Evolutionary conservation across 2,113 vertebrate species (phyloP).

Genomic region (Platycercus adscitus): DNA sequence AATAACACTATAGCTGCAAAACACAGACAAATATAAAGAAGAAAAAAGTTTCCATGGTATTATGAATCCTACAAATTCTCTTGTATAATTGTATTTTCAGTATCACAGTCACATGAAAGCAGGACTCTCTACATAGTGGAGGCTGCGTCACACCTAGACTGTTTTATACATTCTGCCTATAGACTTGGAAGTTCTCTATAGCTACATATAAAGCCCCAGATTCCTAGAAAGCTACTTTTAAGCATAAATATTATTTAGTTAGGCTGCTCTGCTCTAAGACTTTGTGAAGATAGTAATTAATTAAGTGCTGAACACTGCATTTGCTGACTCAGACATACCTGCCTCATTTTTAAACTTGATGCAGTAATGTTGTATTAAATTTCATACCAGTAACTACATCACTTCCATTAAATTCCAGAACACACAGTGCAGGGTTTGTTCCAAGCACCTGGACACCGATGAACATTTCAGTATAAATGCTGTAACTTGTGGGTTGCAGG

Average conservation of each 20-base stretch:
- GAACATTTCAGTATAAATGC: not conserved
- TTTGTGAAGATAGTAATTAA: not conserved
- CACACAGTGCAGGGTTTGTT: constrained; percentile 38
- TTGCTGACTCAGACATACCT: constrained; percentile 45
- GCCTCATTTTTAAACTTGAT: not conserved
- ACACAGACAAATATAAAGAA: not conserved
- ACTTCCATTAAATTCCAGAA: constrained; percentile 45
- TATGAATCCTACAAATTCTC: not conserved
- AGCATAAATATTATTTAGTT: not conserved
- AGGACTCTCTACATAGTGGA: not conserved
- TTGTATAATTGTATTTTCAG: not conserved
- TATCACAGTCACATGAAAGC: not conserved
- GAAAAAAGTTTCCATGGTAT: not conserved
- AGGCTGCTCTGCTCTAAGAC: not conserved
- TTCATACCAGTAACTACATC: constrained; percentile 19
- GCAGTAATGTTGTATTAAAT: not conserved
- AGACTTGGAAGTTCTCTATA: not conserved
- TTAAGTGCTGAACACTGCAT: not conserved
- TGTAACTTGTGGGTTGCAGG: not conserved
- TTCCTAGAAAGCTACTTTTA: not conserved
- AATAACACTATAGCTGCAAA: not conserved
- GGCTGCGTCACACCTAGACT: not conserved
- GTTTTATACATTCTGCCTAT: not conserved
- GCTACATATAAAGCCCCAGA: not conserved
- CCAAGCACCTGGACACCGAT: not conserved